Evolutionary conservation across 35 echinoderm and acorn worm species (phyloP).

Genomic region (Anneissia japonica): DNA sequence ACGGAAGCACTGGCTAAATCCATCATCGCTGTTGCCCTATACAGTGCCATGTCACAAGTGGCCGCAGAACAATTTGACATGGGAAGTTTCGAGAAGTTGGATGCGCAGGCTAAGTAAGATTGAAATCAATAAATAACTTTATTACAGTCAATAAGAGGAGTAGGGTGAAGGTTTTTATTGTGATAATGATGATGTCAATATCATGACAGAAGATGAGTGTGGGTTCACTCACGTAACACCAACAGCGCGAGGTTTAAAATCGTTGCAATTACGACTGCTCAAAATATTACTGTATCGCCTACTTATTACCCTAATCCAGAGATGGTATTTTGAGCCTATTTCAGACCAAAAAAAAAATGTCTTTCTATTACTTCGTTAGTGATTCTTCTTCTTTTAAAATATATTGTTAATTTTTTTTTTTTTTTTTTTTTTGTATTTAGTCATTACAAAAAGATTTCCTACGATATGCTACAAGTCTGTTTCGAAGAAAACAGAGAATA

Average conservation of each 20-base stretch:
- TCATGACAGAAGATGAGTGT: no score
- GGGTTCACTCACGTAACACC: no score
- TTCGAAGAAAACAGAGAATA: conserved; percentile 52
- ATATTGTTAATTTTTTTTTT: not conserved
- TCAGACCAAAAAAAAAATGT: no score
- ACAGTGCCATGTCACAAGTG: conserved; percentile 36
- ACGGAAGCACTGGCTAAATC: conserved; percentile 59
- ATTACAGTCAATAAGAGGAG: not conserved
- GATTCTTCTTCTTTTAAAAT: not conserved
- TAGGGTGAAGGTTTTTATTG: no score
- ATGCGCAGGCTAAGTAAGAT: conserved; percentile 61
- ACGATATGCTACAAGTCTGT: conserved; percentile 53
- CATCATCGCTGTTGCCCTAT: conserved; percentile 53
- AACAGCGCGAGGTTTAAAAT: no score
- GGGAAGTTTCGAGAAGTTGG: conserved; percentile 45
- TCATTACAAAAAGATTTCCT: conserved; percentile 43
- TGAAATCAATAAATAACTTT: not conserved
- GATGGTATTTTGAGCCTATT: no score
- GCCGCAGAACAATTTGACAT: conserved; percentile 61
- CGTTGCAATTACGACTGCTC: no score
- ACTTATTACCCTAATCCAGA: no score
- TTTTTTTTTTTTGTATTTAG: not conserved
- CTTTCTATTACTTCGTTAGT: no score
- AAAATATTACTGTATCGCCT: no score
- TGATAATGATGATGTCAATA: no score